A percentile compares a stretch with the other conserved stretches of the same genome.
phyloP scores from a whole-genome alignment of 1,140 invertebrate species.

The Meteorus sp. region DNA sequence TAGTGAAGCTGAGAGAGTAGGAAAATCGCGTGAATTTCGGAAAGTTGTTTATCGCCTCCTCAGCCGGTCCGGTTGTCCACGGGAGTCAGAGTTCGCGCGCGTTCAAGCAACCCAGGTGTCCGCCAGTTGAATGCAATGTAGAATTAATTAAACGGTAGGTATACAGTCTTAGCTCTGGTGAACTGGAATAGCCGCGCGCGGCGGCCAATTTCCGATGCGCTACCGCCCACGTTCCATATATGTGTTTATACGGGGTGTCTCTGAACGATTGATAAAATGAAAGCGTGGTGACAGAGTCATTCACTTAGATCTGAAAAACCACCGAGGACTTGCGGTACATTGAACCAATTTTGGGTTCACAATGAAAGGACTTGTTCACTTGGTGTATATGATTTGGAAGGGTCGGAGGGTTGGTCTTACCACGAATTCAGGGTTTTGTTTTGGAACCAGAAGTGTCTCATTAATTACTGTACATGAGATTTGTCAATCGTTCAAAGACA shows the following conservation, averaged over 20 bases:
- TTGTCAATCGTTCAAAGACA: too few species aligned
- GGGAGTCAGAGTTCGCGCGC: not conserved
- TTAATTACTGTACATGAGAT: too few species aligned
- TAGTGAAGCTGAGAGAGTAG: not conserved
- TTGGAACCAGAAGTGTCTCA: too few species aligned
- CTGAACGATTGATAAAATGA: not conserved
- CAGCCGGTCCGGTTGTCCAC: not conserved
- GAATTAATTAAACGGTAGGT: conserved; percentile 34
- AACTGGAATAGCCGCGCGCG: conserved; percentile 27
- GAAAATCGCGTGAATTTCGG: conserved; percentile 3
- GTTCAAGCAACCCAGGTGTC: conserved; percentile 19
- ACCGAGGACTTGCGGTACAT: too few species aligned
- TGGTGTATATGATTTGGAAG: too few species aligned
- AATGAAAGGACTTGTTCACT: too few species aligned
- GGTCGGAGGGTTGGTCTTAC: too few species aligned
- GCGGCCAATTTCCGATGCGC: not conserved
- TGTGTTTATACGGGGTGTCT: not conserved
- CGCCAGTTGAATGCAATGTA: conserved; percentile 23
- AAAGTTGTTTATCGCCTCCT: not conserved
- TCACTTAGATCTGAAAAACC: too few species aligned
- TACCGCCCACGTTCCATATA: conserved; percentile 17
- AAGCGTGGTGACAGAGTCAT: too few species aligned
- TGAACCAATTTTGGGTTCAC: too few species aligned
- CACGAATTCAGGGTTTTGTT: too few species aligned
- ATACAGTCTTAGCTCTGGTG: conserved; percentile 28